phyloP scores from a whole-genome alignment of 2,113 vertebrate species.

The Albula glossodonta region DNA sequence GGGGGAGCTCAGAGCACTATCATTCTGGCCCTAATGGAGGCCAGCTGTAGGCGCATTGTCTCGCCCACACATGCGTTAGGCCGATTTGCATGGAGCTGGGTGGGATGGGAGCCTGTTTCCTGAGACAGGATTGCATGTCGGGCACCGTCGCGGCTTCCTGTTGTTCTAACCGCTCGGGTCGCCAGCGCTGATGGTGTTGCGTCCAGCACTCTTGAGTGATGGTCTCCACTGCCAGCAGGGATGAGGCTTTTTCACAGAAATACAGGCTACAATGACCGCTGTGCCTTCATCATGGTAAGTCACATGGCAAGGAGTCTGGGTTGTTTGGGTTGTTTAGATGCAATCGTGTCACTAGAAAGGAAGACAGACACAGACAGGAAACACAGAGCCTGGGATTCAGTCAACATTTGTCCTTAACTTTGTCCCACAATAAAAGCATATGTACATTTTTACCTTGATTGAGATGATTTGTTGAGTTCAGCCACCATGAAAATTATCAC shows the following conservation, averaged over 20 bases:
- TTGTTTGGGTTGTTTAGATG: not conserved
- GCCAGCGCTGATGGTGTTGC: not conserved
- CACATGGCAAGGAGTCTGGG: not conserved
- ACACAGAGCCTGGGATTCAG: not conserved
- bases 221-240: too few relatives aligned
- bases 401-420: too few relatives aligned
- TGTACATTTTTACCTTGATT: too few relatives aligned
- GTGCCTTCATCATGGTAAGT: slow-evolving; percentile 27
- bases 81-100: slow-evolving; percentile 6
- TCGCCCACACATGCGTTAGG: slow-evolving; percentile 2
- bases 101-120: slow-evolving; percentile 41
- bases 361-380: not conserved
- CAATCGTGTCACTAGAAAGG: not conserved
- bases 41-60: slow-evolving; percentile 37
- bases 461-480: too few relatives aligned
- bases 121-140: slow-evolving; percentile 36
- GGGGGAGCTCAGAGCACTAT: slow-evolving; percentile 11
- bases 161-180: not conserved
- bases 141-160: slow-evolving; percentile 14
- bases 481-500: too few relatives aligned
- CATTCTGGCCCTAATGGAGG: slow-evolving; percentile 26
- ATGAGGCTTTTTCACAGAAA: slow-evolving; percentile 1
- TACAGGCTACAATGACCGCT: not conserved
- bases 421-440: too few relatives aligned
- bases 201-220: not conserved